Conservation (phyloP, 2,113 vertebrate species). For the Aptenodytes forsteri region DNA sequence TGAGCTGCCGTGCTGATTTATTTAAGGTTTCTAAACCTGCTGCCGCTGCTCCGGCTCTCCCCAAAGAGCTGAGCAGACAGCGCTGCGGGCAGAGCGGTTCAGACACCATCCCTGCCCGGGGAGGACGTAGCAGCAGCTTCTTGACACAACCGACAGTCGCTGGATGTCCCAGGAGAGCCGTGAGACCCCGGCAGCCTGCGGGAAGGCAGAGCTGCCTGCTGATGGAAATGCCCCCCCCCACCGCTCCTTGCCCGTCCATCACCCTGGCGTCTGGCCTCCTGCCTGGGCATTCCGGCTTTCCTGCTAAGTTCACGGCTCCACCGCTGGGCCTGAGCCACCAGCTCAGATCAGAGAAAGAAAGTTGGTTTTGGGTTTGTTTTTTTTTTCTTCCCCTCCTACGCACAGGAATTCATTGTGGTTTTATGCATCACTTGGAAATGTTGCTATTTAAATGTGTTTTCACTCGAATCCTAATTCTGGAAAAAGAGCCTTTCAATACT, state of each 20-base stretch:
- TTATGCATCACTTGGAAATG: neutral
- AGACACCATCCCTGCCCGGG: neutral
- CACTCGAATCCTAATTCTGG: constrained; percentile 1
- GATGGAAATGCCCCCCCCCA: rapidly evolving
- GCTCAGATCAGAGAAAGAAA: neutral
- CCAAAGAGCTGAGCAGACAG: neutral
- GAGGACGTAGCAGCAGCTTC: neutral
- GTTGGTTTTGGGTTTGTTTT: neutral
- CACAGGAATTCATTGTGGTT: neutral
- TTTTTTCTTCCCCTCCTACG: neutral
- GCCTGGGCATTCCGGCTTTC: neutral
- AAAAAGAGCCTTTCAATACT: neutral
- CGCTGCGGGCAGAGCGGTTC: neutral
- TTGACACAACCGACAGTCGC: neutral
- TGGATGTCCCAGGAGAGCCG: neutral
- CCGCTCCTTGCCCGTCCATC: neutral
- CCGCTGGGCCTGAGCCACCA: neutral
- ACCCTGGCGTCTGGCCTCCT: neutral
- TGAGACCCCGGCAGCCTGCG: neutral
- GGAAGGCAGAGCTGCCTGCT: neutral
- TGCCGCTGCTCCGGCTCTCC: neutral
- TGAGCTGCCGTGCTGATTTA: neutral
- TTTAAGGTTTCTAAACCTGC: neutral
- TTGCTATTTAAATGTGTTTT: constrained; percentile 13
- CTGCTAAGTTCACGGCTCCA: neutral